Evolutionary conservation across 2,888 invertebrate genomes (phyloP).

Genomic region (Meliscaeva auricollis): DNA sequence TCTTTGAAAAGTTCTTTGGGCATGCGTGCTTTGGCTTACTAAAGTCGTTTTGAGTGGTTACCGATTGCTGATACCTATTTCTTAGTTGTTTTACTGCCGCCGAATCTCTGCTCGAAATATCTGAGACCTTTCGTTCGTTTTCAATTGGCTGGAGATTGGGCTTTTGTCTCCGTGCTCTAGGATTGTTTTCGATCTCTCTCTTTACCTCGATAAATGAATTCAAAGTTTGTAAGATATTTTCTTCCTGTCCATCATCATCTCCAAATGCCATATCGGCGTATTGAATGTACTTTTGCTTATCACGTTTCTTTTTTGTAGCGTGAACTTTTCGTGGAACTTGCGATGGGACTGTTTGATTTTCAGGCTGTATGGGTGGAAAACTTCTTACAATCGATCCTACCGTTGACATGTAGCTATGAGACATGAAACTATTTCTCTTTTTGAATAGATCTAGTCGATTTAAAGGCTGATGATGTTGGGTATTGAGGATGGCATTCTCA

Average conservation of each 20-base stretch:
- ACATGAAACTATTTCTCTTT: slow-evolving; percentile 81
- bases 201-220: slow-evolving; percentile 82
- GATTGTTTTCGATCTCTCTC: slow-evolving; percentile 80
- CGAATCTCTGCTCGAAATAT: neutral
- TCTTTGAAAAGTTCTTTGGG: slow-evolving; percentile 27
- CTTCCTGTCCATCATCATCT: slow-evolving; percentile 80
- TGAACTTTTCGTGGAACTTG: slow-evolving; percentile 45
- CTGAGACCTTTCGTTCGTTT: neutral
- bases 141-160: slow-evolving; percentile 20
- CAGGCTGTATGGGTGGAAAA: slow-evolving; percentile 80
- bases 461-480: slow-evolving; percentile 21
- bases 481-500: slow-evolving; percentile 41
- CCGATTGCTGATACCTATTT: slow-evolving; percentile 59
- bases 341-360: slow-evolving; percentile 44
- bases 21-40: slow-evolving; percentile 10
- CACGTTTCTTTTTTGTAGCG: slow-evolving; percentile 70
- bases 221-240: slow-evolving; percentile 82
- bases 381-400: slow-evolving; percentile 81
- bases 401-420: slow-evolving; percentile 81
- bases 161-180: slow-evolving; percentile 22
- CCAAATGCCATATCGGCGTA: slow-evolving; percentile 82
- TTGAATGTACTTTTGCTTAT: slow-evolving; percentile 80
- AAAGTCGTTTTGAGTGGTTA: slow-evolving; percentile 63
- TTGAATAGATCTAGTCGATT: slow-evolving; percentile 77
- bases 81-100: slow-evolving; percentile 9